phyloP scores from a whole-genome alignment of 2,888 invertebrate genomes.

The Lithophane ornitopus region DNA sequence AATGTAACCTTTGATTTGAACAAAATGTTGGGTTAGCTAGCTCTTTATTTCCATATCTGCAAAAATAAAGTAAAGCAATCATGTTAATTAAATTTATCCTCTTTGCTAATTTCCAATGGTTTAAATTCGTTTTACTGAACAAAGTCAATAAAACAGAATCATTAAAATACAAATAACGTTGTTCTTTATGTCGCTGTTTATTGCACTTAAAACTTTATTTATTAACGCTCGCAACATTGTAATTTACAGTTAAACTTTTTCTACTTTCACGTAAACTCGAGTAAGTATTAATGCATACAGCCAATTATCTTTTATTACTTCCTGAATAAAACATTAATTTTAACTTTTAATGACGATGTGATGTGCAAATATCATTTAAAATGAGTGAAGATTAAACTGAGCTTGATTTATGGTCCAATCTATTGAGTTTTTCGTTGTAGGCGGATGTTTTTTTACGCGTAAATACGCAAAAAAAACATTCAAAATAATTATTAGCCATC shows the following conservation, averaged over 20 bases:
- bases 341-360: slow-evolving; percentile 23
- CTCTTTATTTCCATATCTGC: too few relatives aligned
- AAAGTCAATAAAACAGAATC: slow-evolving; percentile 17
- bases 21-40: too few relatives aligned
- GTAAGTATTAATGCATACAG: slow-evolving; percentile 54
- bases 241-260: slow-evolving; percentile 67
- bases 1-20: background rate
- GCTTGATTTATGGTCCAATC: slow-evolving; percentile 20
- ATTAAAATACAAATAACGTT: slow-evolving; percentile 2
- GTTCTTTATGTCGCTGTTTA: slow-evolving; percentile 9
- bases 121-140: background rate
- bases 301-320: slow-evolving; percentile 65
- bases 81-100: too few relatives aligned
- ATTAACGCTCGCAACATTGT: slow-evolving; percentile 61
- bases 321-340: slow-evolving; percentile 36
- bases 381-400: slow-evolving; percentile 18
- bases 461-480: background rate
- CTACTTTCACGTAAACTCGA: slow-evolving; percentile 64
- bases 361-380: slow-evolving; percentile 38
- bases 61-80: background rate
- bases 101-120: background rate
- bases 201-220: slow-evolving; percentile 49
- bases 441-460: background rate
- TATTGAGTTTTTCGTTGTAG: background rate
- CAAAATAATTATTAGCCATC: background rate